Evolutionary conservation across 2,888 invertebrate species (phyloP), one percentile per base, ranked within the genome.

Genomic region (Tetramorium bicarinatum): DNA sequence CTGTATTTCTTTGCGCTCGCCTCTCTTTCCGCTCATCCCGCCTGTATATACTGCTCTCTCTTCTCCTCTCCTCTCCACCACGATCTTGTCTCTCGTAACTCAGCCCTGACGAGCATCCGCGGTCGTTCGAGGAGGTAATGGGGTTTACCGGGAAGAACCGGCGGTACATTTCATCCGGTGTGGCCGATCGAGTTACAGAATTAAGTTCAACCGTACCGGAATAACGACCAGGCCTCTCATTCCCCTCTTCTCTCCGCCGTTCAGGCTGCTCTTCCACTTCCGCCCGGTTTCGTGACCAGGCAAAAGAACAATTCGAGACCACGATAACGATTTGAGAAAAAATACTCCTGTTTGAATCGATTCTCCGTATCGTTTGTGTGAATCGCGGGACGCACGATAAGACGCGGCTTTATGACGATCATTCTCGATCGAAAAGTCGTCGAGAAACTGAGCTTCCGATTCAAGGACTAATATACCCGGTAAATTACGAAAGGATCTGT

Each of bases 101-200:
- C 85, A 86, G 84, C 83, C 87, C 85, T 87, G 87, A 89, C 88
- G 88, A 90, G 91, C 79, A 89, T 87, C 89, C 89, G 85, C 87
- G 82, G 84, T 90, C 85, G 87, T 87, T 87, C 85, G 83, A 80
- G 88, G 76, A 89, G 86, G 87, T 91, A 90, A 91, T 89, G 88
- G 88, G 87, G 88, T 91, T 90, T 90, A 85, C 88, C 84, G 85
- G 86, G 80, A 84, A 89, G 88, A 85, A 85, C 85, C 84, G 86
- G 72, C 85, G 83, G 87, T 89, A 87, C 87, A 86, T 90, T 89
- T 90, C 89, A 87, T 88, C 86, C 89, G 86, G 86, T 71, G 82
- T 87, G 88, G 85, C 84, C 90, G 91, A 91, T 91, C 88, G 89
- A 91, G 88, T 91, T 91, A 91, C 87, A 87, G 85, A 90, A 91